Percentiles rank a stretch among this genome's conserved stretches.
These are phyloP conservation scores for Thunnus maccoyii DNA, from an alignment of 2,113 vertebrate genomes.

Conservation along the genomic window DNA sequence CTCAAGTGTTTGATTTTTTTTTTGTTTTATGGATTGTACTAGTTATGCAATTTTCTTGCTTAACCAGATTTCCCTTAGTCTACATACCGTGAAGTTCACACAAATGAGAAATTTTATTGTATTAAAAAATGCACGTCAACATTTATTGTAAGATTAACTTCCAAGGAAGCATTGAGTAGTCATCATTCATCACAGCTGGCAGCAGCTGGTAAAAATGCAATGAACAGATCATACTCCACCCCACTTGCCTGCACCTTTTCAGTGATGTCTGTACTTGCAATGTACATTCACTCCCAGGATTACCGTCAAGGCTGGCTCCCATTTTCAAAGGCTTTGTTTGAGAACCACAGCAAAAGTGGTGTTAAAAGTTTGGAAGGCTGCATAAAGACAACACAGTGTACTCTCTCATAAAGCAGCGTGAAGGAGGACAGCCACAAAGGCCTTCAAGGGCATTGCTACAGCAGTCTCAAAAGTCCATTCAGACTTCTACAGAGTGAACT, in stretches of 20 bases:
- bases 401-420: conserved; percentile 69
- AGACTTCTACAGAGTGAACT: not conserved
- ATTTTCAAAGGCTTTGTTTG: conserved; percentile 64
- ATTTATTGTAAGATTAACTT: not conserved
- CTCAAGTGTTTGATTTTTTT: not conserved
- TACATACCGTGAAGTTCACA: not conserved
- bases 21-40: not conserved
- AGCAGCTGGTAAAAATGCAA: conserved; percentile 27
- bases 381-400: conserved; percentile 56
- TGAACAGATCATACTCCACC: not conserved
- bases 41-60: not conserved
- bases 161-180: not conserved
- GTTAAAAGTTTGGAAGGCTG: conserved; percentile 59
- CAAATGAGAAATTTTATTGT: not conserved
- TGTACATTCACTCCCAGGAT: conserved; percentile 43
- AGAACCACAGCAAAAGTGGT: conserved; percentile 59
- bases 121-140: not conserved
- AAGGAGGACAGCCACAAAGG: conserved; percentile 45
- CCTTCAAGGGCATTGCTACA: conserved; percentile 44
- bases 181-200: conserved; percentile 30
- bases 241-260: conserved; percentile 21
- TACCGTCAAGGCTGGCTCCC: conserved; percentile 50
- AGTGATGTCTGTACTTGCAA: conserved; percentile 39
- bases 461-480: conserved; percentile 40
- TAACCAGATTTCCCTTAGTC: not conserved